phyloP scores from a whole-genome alignment of 53 echinoderm and acorn worm species.

The Mesocentrotus franciscanus region DNA sequence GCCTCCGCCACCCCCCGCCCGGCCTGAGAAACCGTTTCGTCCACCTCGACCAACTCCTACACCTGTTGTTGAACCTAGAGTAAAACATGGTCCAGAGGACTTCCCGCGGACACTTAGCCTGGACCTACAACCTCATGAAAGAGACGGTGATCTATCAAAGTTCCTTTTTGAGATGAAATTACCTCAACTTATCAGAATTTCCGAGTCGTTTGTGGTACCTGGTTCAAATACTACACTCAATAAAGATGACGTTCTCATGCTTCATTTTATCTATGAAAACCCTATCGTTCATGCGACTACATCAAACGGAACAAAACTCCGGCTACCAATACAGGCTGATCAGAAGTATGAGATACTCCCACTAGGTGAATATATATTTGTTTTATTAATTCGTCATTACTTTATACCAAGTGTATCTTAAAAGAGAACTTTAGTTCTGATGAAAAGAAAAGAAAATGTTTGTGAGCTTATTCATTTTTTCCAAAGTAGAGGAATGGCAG shows the following conservation, averaged over 20 bases:
- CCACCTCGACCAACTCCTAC: not conserved
- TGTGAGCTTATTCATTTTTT: too few species aligned
- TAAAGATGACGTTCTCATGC: conserved; percentile 66
- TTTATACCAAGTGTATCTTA: too few species aligned
- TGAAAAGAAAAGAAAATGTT: too few species aligned
- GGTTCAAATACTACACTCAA: conserved; percentile 55
- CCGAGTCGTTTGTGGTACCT: conserved; percentile 55
- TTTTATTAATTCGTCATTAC: not conserved
- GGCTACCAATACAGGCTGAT: conserved; percentile 71
- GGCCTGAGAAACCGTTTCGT: not conserved
- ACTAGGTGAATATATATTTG: conserved; percentile 59
- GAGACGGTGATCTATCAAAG: not conserved
- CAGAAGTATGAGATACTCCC: conserved; percentile 77
- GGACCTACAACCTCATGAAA: not conserved
- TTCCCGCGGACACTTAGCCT: not conserved
- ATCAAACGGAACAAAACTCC: conserved; percentile 50
- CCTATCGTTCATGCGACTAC: conserved; percentile 71
- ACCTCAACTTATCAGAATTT: conserved; percentile 66
- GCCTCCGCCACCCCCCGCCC: not conserved
- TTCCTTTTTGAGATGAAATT: conserved; percentile 46
- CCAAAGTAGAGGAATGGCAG: too few species aligned
- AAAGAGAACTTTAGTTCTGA: too few species aligned
- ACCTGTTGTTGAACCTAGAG: not conserved
- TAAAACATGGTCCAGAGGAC: conserved; percentile 22
- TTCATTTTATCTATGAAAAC: conserved; percentile 69